Base-by-base conservation (phyloP, 2,888 invertebrate species). In the Matsumyia berberina region DNA sequence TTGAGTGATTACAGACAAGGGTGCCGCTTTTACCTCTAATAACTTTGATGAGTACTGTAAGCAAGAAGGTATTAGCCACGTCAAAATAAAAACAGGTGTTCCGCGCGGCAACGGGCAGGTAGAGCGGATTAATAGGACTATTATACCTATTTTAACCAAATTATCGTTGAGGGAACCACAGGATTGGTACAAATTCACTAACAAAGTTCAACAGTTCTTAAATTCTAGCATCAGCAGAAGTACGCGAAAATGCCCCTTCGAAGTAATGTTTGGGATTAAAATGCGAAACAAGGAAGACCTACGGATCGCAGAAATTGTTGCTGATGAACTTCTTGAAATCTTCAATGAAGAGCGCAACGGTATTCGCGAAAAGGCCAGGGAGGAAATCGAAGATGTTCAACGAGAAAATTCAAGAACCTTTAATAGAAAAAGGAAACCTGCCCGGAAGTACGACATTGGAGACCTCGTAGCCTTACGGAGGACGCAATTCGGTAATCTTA, bases 51-150 rank as follows among this genome's bases (percentile, higher is more conserved):
- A 24, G 1, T 24, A 24, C 24, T 24, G 24, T 24, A 1, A 4
- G 2, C 2, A 24, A 4, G 24, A 24, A 4, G 24, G 24, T 24
- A 24, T 24, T 24, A 24, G 4, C 2, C 24, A 24, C 24, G 24
- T 24, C 1, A 3, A 3, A 24, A 4, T 4, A 24, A 4, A 1
- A 3, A 3, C 24, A 4, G 24, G 24, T 1, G 24, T 24, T 24
- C 24, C 24, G 8, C 2, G 89, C 44, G 88, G 89, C 5, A 90
- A 91, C 74, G 90, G 90, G 0, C 90, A 90, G 69, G 88, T 88
- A 0, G 89, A 90, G 46, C 72, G 89, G n/a, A 74, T 89, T 0
- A 88, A 90, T 74, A 74, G 87, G 11, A 88, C 86, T 3, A 87
- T 90, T 1, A 88, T 89, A 58, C 85, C 89, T 0, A 77, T 90